These are phyloP conservation scores for Drosophila atripex DNA, from an alignment of 2,888 invertebrate genomes.

Conservation along the genomic window DNA sequence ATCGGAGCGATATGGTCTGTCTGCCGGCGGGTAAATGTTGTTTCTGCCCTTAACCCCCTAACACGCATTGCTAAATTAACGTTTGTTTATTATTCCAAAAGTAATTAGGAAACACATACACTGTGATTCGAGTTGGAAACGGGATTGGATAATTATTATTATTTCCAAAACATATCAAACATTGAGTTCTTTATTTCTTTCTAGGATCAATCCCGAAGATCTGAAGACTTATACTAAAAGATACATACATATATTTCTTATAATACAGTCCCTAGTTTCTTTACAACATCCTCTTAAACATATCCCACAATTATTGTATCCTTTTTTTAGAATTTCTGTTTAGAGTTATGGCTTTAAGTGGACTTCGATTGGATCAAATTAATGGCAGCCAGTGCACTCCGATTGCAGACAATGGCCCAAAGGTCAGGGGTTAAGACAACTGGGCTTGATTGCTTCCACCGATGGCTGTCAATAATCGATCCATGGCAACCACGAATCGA, in stretches of 20 bases:
- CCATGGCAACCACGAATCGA: constrained; percentile 8
- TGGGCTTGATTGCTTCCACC: constrained; percentile 22
- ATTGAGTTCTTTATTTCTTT: too few species aligned
- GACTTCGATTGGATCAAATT: constrained; percentile 26
- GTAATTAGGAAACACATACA: constrained; percentile 28
- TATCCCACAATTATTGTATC: too few species aligned
- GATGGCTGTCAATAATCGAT: constrained; percentile 13
- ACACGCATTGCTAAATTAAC: constrained; percentile 30
- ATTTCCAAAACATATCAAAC: background rate
- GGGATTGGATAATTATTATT: background rate
- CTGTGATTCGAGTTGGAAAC: background rate
- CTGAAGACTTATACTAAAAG: too few species aligned
- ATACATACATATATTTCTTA: too few species aligned
- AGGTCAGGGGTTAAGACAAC: constrained; percentile 20
- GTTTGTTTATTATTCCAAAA: constrained; percentile 5
- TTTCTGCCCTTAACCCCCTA: constrained; percentile 3
- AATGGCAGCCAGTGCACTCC: constrained; percentile 5
- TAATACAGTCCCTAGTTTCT: background rate
- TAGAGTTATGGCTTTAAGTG: background rate
- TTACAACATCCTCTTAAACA: too few species aligned
- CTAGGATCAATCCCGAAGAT: too few species aligned
- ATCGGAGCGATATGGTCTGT: constrained; percentile 30
- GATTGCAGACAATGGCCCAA: constrained; percentile 5
- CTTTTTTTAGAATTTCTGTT: background rate
- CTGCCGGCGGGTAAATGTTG: constrained; percentile 11